A percentile compares a stretch with the other conserved stretches of the same genome.
Evolutionary conservation across 2,797 vertebrate species (phyloP).

Genomic region (Poecilia picta): DNA sequence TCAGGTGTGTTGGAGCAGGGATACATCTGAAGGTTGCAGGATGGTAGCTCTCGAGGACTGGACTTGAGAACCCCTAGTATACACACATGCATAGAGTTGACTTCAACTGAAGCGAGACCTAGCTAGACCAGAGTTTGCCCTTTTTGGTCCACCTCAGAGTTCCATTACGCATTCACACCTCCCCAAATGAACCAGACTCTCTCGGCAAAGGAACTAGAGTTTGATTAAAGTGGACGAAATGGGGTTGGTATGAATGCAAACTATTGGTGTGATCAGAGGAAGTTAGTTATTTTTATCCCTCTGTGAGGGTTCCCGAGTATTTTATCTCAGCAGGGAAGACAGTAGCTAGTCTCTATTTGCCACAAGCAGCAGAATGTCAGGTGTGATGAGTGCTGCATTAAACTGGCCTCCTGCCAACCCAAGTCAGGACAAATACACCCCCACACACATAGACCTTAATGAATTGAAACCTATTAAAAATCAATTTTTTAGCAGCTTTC

Average conservation of each 20-base stretch:
- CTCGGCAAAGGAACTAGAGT: background rate
- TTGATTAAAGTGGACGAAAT: background rate
- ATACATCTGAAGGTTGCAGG: no score
- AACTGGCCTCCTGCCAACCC: slow-evolving; percentile 2
- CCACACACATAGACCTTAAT: slow-evolving; percentile 50
- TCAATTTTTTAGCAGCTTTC: slow-evolving; percentile 71
- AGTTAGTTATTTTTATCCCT: slow-evolving; percentile 45
- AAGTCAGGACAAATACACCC: slow-evolving; percentile 4
- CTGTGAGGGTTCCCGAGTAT: background rate
- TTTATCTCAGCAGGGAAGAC: background rate
- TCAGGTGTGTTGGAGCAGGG: no score
- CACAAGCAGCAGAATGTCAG: slow-evolving; percentile 19
- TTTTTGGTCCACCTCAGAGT: background rate
- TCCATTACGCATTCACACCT: background rate
- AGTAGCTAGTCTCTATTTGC: background rate
- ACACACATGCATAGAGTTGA: background rate
- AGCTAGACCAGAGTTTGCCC: background rate
- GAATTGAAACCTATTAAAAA: slow-evolving; percentile 76
- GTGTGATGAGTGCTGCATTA: slow-evolving; percentile 28
- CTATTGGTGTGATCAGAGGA: slow-evolving; percentile 43
- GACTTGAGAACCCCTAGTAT: no score
- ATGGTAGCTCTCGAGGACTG: no score
- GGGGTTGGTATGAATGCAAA: background rate
- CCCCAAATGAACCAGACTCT: background rate
- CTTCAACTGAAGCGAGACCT: background rate